A percentile compares a stretch with the other conserved stretches of the same genome.
Evolutionary conservation across 2,113 vertebrate species (phyloP).

Genomic region (Equus quagga): DNA sequence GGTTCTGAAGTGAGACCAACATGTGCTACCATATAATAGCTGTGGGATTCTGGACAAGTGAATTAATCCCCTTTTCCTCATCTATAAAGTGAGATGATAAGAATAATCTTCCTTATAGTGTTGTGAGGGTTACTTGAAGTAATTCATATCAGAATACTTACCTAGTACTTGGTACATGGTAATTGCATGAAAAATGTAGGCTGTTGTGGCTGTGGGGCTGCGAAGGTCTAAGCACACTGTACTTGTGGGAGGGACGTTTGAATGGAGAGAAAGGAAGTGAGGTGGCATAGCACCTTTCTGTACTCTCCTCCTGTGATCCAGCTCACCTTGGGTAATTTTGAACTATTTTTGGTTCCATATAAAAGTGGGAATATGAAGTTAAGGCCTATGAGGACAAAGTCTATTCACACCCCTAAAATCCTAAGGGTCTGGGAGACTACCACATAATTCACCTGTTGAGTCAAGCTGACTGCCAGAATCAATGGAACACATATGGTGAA

Average conservation of each 20-base stretch:
- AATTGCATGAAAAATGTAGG: not conserved
- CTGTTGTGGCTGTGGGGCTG: rapidly evolving
- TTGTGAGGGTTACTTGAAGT: not conserved
- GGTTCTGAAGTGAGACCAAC: not conserved
- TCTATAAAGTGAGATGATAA: not conserved
- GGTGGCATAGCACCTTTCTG: rapidly evolving
- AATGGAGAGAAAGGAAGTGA: rapidly evolving
- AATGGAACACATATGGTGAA: not conserved
- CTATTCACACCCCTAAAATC: not conserved
- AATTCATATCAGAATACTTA: not conserved
- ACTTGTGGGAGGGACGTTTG: rapidly evolving
- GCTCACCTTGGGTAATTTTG: not conserved
- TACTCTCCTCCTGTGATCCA: not conserved
- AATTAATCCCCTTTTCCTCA: not conserved
- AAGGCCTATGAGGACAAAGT: not conserved
- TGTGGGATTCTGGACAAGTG: not conserved
- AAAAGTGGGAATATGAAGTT: not conserved
- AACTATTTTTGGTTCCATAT: not conserved
- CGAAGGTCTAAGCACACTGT: not conserved
- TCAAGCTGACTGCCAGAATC: not conserved
- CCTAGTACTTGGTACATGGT: not conserved
- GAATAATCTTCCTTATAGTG: not conserved
- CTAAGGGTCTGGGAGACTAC: not conserved
- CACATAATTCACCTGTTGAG: not conserved
- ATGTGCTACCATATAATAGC: not conserved